These are phyloP conservation scores for Drosophila littoralis DNA, from an alignment of 1,140 invertebrate genomes.

Conservation along the genomic window DNA sequence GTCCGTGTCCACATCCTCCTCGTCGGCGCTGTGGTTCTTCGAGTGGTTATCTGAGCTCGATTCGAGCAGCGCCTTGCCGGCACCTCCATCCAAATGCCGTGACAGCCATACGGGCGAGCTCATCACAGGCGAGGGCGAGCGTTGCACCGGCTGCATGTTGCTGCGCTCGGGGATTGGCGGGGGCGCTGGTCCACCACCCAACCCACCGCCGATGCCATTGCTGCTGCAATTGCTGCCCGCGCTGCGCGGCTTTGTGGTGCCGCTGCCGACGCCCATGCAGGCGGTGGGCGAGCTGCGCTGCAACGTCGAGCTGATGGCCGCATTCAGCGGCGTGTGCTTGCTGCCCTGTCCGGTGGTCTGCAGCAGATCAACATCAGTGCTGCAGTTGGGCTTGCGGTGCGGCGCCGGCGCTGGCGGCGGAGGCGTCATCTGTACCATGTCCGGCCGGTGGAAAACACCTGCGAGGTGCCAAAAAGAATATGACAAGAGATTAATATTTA, in stretches of 20 bases:
- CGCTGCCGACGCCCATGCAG: conserved; percentile 20
- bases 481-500: background rate
- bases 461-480: background rate
- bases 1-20: conserved; percentile 94
- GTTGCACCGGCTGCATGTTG: conserved; percentile 33
- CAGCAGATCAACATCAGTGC: conserved; percentile 61
- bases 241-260: conserved; percentile 41
- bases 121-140: conserved; percentile 71
- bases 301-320: conserved; percentile 40
- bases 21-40: conserved; percentile 79
- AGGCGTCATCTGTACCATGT: conserved; percentile 83
- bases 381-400: conserved; percentile 76
- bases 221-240: conserved; percentile 56
- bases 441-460: conserved; percentile 82
- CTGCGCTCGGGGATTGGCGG: conserved; percentile 75
- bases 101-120: conserved; percentile 80
- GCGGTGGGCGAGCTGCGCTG: conserved; percentile 66
- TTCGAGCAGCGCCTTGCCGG: conserved; percentile 63
- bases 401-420: conserved; percentile 82
- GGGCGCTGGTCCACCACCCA: conserved; percentile 23
- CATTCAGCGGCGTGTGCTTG: conserved; percentile 49
- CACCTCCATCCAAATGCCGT: conserved; percentile 63
- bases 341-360: conserved; percentile 42
- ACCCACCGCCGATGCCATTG: conserved; percentile 25
- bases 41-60: conserved; percentile 74